Evolutionary conservation across 2,113 vertebrate genomes (phyloP).

Genomic region (Strix uralensis): DNA sequence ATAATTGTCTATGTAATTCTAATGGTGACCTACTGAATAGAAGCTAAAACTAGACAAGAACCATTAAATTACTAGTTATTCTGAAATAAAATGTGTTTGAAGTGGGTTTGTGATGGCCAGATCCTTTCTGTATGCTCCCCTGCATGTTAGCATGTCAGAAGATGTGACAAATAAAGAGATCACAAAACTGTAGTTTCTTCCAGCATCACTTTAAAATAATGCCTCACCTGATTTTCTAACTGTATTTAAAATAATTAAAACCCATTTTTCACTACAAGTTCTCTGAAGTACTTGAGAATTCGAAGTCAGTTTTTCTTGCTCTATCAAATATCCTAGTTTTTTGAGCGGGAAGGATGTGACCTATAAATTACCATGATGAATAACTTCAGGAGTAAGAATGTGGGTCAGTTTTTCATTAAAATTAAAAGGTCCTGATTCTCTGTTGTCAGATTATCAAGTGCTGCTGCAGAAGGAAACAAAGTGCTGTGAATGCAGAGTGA

Average conservation of each 20-base stretch:
- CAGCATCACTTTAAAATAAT: conserved; percentile 22
- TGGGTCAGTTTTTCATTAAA: conserved; percentile 57
- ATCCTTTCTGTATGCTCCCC: background rate
- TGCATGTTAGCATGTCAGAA: background rate
- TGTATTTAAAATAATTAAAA: conserved; percentile 60
- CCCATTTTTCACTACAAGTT: conserved; percentile 42
- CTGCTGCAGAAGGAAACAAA: conserved; percentile 7
- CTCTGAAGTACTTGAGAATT: conserved; percentile 28
- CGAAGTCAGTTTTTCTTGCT: conserved; percentile 1
- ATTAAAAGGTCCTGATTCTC: conserved; percentile 34
- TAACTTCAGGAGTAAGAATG: conserved; percentile 24
- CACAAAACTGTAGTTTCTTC: background rate
- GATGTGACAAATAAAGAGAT: background rate
- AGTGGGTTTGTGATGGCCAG: background rate
- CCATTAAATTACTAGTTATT: background rate
- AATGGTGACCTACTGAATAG: background rate
- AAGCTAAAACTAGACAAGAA: background rate
- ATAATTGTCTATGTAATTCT: background rate
- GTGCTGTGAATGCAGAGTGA: background rate
- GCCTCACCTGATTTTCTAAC: conserved; percentile 13
- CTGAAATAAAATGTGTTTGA: background rate
- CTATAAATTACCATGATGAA: conserved; percentile 44
- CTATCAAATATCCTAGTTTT: background rate
- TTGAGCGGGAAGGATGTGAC: conserved; percentile 16
- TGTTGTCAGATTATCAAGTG: conserved; percentile 12